Percentiles rank a stretch among this genome's conserved stretches.
These are phyloP conservation scores for Lutraria rhynchaena DNA, from an alignment of 1,140 invertebrate genomes.

Conservation along the genomic window DNA sequence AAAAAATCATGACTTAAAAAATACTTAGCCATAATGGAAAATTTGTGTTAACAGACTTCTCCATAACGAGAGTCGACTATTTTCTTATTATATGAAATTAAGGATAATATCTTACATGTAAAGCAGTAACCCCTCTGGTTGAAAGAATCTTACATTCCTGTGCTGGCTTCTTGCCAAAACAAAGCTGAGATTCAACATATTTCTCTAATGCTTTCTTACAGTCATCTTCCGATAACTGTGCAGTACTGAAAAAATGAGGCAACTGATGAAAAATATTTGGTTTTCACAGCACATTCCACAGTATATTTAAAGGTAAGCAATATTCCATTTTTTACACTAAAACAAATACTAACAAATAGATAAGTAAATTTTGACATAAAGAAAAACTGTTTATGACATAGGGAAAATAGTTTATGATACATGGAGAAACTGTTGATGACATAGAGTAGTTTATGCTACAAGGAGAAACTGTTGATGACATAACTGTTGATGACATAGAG, in stretches of 20 bases:
- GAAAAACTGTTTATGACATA: not conserved
- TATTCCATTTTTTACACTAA: not conserved
- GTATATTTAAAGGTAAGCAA: not conserved
- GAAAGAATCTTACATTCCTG: conserved; percentile 83
- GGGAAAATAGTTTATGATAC: too few species aligned
- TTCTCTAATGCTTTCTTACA: conserved; percentile 82
- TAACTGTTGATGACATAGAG: too few species aligned
- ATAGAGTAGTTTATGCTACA: too few species aligned
- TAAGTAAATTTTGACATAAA: not conserved
- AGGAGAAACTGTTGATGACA: too few species aligned
- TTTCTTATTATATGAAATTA: too few species aligned
- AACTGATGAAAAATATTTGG: not conserved
- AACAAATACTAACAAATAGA: not conserved
- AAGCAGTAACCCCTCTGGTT: conserved; percentile 82
- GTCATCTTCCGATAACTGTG: conserved; percentile 82
- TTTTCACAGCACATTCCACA: not conserved
- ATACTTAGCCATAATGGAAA: too few species aligned
- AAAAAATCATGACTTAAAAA: too few species aligned
- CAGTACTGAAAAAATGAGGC: conserved; percentile 65
- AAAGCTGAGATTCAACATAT: conserved; percentile 83
- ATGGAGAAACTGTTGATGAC: too few species aligned
- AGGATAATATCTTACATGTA: conserved; percentile 74
- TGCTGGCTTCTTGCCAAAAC: conserved; percentile 84
- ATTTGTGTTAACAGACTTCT: too few species aligned
- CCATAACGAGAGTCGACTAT: too few species aligned